Percentiles rank a stretch among this genome's conserved stretches.
Evolutionary conservation across 2,797 vertebrate genomes (phyloP).

Genomic region (Muraenolepis orangiensis): DNA sequence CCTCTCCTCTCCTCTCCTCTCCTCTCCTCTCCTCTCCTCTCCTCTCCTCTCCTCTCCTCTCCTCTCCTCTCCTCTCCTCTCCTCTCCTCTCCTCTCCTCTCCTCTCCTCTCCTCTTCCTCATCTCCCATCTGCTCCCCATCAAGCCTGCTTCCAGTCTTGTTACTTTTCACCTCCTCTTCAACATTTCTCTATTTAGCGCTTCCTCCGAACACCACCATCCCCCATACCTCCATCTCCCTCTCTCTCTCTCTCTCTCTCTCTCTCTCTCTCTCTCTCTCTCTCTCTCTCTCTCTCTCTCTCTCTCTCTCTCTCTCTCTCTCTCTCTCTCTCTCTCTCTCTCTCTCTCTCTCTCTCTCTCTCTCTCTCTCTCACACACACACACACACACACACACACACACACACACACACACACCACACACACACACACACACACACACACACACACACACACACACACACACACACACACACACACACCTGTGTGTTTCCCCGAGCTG

Average conservation of each 20-base stretch:
- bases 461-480: background rate
- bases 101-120: constrained; percentile 31
- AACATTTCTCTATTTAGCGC: constrained; percentile 33
- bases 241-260: background rate
- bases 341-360: background rate
- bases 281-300: background rate
- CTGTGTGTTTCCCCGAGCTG: background rate
- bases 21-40: background rate
- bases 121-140: constrained; percentile 22
- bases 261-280: background rate
- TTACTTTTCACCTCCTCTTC: background rate
- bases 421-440: too few species aligned
- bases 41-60: background rate
- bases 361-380: background rate
- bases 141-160: background rate
- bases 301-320: background rate
- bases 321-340: background rate
- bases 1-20: background rate
- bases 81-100: background rate
- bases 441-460: too few species aligned
- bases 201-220: constrained; percentile 17
- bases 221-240: background rate
- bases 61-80: background rate
- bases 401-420: too few species aligned
- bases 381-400: too few species aligned